Evolutionary conservation across 2,888 invertebrate genomes (phyloP), one percentile per base, ranked within the genome.

Genomic region (Apamea sordens): DNA sequence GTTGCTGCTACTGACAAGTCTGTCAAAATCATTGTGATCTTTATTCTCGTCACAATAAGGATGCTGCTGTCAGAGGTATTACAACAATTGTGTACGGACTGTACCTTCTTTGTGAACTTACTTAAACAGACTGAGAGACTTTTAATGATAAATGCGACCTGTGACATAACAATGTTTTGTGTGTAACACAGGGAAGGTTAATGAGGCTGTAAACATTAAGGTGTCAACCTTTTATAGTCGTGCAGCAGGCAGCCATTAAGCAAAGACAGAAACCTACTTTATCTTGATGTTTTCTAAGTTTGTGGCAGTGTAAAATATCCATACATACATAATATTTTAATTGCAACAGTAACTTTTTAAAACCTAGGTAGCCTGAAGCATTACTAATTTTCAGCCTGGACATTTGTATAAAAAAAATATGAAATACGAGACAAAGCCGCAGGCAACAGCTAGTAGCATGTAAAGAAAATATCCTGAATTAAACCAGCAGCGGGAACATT

Each of bases 61-160:
- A 8, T 21, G 2, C 53, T 21, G 2, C 53, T 53, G 21, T 8
- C 53, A 21, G 21, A 53, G 2, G 21, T 53, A 53, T 53, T 21
- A 53, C 2, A 53, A 53, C 21, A 53, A 6, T 2, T 21, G 5
- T 18, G 53, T 7, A 41, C 41, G 41, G 41, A 41, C 41, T 41
- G 7, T 2, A 47, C 21, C 5, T 32, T 41, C 13, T 50, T 71
- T 63, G 13, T 6, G 15, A 36, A 44, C n/a, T 53, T 79, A 53
- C n/a, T 53, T 56, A 53, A 32, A 59, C 32, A 56, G 53, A 69
- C 4, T 24, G 13, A 28, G 28, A 18, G 13, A 15, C 15, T 10
- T 78, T 80, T 41, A 80, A 77, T 70, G 59, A 84, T 70, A 70
- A 84, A 70, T 44, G 63, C 18, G 47, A 7, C 28, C 56, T n/a